Conservation (phyloP, 1,140 invertebrate genomes). For the Maniola jurtina region DNA sequence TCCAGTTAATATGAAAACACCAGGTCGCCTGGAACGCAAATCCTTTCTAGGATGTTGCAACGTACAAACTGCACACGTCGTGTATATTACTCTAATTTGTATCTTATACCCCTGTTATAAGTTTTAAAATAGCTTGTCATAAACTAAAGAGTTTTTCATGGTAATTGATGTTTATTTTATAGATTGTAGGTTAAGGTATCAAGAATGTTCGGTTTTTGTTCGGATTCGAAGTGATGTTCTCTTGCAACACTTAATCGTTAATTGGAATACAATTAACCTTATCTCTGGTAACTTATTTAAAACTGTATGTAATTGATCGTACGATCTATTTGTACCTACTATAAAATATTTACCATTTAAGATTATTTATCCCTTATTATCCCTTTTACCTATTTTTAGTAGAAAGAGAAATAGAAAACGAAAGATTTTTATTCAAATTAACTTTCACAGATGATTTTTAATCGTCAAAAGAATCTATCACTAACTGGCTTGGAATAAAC, state of each 20-base stretch:
- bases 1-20: neutral
- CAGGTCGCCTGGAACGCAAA: neutral
- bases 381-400: too few species aligned
- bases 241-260: neutral
- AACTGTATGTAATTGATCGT: too few species aligned
- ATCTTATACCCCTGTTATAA: neutral
- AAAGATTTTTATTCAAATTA: too few species aligned
- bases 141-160: slow-evolving; percentile 1
- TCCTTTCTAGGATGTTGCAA: slow-evolving; percentile 15
- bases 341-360: too few species aligned
- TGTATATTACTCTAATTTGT: neutral
- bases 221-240: neutral
- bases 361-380: too few species aligned
- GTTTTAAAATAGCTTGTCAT: neutral
- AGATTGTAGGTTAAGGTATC: slow-evolving; percentile 10
- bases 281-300: neutral
- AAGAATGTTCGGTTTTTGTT: slow-evolving; percentile 2
- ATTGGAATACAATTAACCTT: neutral
- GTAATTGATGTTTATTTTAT: slow-evolving; percentile 8
- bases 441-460: too few species aligned
- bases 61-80: neutral
- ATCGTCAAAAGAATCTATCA: too few species aligned
- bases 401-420: too few species aligned
- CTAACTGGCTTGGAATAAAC: too few species aligned
- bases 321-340: too few species aligned